Base-by-base conservation (phyloP, 2,888 invertebrate genomes). In the Apodemia duryi region DNA sequence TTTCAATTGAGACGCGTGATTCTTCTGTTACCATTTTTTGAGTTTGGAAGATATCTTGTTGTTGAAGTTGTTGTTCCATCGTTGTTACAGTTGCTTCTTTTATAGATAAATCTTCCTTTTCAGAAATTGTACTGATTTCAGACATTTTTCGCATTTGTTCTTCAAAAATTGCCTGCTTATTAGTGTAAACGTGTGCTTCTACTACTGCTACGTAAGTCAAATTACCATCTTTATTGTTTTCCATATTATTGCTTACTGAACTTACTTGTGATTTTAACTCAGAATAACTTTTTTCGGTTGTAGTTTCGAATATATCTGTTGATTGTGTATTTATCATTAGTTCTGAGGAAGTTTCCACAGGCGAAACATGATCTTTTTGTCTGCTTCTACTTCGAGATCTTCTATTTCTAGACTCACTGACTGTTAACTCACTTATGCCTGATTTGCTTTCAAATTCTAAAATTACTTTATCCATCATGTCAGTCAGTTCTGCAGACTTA, bases 161-260 rank as follows among this genome's bases (percentile, higher is more conserved):
- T 71, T 85, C 82, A 61, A 88, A 80, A 62, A 91, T 85, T 2
- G 84, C 82, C 62, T 90, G 84, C 73, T 82, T 82, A 57, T 91
- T 90, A 3, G 91, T 89, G 35, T 86, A 91, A 6, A 87, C 85
- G 65, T 91, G 91, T 5, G 91, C 78, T 71, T 91, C 88, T n/a
- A 91, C 90, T 49, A 86, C 81, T 2, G 90, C 91, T 57, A 88
- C 69, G 61, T 91, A 91, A 63, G 78, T 88, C 67, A 72, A 46
- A n/a, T 65, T 68, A 32, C 66, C 69, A 41, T 71, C 70, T 46
- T 70, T 68, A 57, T 61, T 68, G 66, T 41, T 61, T 68, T 46
- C 57, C 1, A 66, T 28, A 9, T 65, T 54, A 43, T 68, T 64
- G 21, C 66, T 66, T 29, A 64, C 54, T 41, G 65, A 64, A 64